Evolutionary conservation across 1,140 invertebrate species (phyloP).

Genomic region (Penaeus chinensis): DNA sequence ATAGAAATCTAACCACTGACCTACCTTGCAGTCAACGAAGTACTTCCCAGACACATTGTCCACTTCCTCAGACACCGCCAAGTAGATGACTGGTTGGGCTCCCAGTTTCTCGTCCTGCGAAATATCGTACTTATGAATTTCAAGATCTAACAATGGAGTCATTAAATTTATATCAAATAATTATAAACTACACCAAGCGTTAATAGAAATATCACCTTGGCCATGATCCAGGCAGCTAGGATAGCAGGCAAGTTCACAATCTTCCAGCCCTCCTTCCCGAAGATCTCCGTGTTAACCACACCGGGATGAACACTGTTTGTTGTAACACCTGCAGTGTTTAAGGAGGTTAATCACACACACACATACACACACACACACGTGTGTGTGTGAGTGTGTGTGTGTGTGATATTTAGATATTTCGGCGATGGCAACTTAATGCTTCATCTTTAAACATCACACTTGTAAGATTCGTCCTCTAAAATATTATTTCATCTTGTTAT

Average conservation of each 20-base stretch:
- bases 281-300: constrained; percentile 13
- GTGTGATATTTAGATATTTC: no score
- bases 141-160: not conserved
- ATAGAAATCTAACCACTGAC: not conserved
- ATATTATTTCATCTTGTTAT: not conserved
- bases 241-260: not conserved
- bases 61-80: constrained; percentile 35
- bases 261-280: not conserved
- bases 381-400: no score
- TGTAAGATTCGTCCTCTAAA: no score
- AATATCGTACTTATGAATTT: not conserved
- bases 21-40: constrained; percentile 43
- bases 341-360: no score
- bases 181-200: no score
- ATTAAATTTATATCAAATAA: not conserved
- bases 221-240: not conserved
- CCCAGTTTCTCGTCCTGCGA: constrained; percentile 10
- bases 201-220: not conserved
- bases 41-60: constrained; percentile 25
- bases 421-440: no score
- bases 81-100: constrained; percentile 16
- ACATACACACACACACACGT: no score
- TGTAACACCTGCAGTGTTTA: not conserved
- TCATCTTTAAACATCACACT: no score
- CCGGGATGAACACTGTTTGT: constrained; percentile 26